Base-by-base conservation (phyloP, 2,113 vertebrate species). In the Chaenogobius annularis region DNA sequence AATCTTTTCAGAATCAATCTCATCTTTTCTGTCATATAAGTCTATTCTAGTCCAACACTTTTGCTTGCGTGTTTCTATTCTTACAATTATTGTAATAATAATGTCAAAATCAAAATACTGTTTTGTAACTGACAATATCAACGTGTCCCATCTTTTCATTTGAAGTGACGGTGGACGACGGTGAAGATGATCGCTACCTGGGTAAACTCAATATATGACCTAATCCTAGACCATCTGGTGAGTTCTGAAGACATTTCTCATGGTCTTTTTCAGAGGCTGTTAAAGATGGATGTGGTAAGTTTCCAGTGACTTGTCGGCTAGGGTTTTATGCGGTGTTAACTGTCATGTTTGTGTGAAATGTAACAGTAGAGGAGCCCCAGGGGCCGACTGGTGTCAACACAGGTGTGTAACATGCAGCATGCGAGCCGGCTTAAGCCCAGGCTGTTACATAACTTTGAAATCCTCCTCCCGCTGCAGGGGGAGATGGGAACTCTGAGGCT, bases 81-180 rank as follows among this genome's bases (percentile, higher is more conserved):
- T 31, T 31, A n/a, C n/a, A n/a, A n/a, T n/a, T n/a, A n/a, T n/a
- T n/a, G n/a, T n/a, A n/a, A n/a, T n/a, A n/a, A n/a, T n/a, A n/a
- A n/a, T n/a, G n/a, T n/a, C n/a, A n/a, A n/a, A 31, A 31, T 31
- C 26, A 31, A 31, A 31, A 31, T 31, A 4, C 26, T 31, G n/a
- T n/a, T n/a, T n/a, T n/a, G 8, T 40, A 40, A 7, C 37, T 40
- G 2, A 40, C 37, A 7, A 40, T 40, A 40, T 7, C 37, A 40
- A 40, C 37, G 6, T 40, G 5, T 14, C 73, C 31, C 0, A 2
- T 0, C 17, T 10, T 73, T 78, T 75, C 10, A 19, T 48, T 0
- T 76, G 0, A n/a, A 87, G 89, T 78, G 12, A 77, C 87, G 48
- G 87, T 90, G 26, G 82, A 88, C 10, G 71, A 68, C 64, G 78